These are phyloP conservation scores for Yponomeuta plumbellus DNA, from an alignment of 2,888 invertebrate genomes.

Conservation along the genomic window DNA sequence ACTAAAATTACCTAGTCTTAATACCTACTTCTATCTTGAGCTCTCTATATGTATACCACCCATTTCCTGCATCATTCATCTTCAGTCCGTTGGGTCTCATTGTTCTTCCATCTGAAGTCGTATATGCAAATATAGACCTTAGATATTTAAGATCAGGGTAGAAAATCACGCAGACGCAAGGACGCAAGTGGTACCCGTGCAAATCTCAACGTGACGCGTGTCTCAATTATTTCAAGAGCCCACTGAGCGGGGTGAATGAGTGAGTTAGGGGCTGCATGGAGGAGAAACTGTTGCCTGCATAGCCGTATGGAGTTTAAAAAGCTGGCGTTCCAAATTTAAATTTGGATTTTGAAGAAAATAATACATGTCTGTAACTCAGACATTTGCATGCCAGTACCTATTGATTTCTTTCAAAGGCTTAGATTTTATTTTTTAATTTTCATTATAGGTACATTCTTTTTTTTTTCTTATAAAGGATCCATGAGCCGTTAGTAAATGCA, in stretches of 20 bases:
- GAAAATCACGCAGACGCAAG: not conserved
- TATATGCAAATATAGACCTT: not conserved
- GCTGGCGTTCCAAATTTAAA: not conserved
- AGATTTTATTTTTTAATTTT: no score
- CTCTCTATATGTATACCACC: no score
- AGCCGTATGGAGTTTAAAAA: not conserved
- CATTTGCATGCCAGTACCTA: no score
- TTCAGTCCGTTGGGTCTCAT: not conserved
- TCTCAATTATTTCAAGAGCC: not conserved
- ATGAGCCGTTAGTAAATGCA: no score
- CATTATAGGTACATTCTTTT: no score
- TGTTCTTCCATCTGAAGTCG: not conserved
- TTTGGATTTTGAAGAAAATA: not conserved
- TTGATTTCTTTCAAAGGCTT: no score
- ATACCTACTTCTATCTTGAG: no score
- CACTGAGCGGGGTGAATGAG: not conserved
- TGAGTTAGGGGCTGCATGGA: not conserved
- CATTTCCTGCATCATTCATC: not conserved
- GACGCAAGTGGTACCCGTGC: not conserved
- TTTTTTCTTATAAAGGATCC: no score
- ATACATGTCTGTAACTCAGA: no score
- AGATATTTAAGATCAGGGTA: not conserved
- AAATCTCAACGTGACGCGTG: constrained; percentile 1
- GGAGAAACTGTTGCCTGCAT: not conserved
- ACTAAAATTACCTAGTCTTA: no score